A percentile compares a stretch with the other conserved stretches of the same genome.
phyloP scores from a whole-genome alignment of 1,140 invertebrate species.

The Drosophila hydei region DNA sequence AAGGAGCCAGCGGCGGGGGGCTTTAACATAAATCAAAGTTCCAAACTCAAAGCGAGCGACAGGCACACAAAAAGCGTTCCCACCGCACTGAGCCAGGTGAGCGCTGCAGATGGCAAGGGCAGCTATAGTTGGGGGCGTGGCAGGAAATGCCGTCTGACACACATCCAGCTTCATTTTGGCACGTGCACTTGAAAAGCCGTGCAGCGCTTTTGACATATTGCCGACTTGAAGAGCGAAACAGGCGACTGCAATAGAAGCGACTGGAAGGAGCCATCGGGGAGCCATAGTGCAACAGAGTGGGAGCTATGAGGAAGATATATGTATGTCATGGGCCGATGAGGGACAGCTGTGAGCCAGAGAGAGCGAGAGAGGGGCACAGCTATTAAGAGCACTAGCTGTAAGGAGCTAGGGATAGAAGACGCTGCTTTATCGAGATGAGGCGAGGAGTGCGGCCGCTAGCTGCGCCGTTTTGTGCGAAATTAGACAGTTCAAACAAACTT shows the following conservation, averaged over 20 bases:
- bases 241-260: neutral
- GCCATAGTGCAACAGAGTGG: neutral
- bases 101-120: neutral
- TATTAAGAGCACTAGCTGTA: no score
- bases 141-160: slow-evolving; percentile 67
- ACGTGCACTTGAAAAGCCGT: slow-evolving; percentile 75
- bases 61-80: slow-evolving; percentile 52
- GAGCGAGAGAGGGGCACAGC: no score
- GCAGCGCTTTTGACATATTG: slow-evolving; percentile 59
- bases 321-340: no score
- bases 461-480: slow-evolving; percentile 67
- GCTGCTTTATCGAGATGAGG: no score
- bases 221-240: slow-evolving; percentile 31
- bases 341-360: no score
- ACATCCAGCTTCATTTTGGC: slow-evolving; percentile 75
- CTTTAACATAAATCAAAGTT: slow-evolving; percentile 78
- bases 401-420: no score
- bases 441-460: slow-evolving; percentile 1
- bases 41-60: slow-evolving; percentile 72
- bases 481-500: slow-evolving; percentile 63
- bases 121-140: neutral
- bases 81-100: slow-evolving; percentile 8
- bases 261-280: neutral
- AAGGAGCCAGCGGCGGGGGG: slow-evolving; percentile 35
- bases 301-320: neutral